These are phyloP conservation scores for Ictalurus punctatus DNA, from an alignment of 2,113 vertebrate species.

Conservation along the genomic window DNA sequence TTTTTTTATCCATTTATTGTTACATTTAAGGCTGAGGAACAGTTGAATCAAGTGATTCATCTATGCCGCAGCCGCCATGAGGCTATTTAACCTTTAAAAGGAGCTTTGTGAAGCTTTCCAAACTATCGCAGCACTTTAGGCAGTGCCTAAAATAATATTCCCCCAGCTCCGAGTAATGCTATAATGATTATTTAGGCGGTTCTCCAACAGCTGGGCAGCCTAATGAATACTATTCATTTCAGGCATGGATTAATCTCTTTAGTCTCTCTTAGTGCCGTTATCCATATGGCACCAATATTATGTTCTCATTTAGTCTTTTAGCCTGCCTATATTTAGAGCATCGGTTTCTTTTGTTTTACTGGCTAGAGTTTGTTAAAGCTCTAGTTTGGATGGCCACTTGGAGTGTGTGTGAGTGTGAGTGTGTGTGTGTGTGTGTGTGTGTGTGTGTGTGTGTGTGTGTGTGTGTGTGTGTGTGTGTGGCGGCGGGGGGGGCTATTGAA, in stretches of 20 bases:
- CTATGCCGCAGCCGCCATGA: background rate
- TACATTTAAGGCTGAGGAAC: background rate
- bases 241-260: slow-evolving; percentile 31
- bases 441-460: too few species aligned
- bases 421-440: too few species aligned
- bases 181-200: slow-evolving; percentile 31
- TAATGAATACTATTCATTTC: slow-evolving; percentile 43
- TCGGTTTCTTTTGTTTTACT: background rate
- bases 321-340: background rate
- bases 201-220: slow-evolving; percentile 50
- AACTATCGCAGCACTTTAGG: background rate
- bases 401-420: too few species aligned
- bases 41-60: background rate
- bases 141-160: slow-evolving; percentile 28
- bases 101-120: background rate
- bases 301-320: background rate
- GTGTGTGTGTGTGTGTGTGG: too few species aligned
- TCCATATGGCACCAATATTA: slow-evolving; percentile 34
- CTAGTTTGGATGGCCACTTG: background rate
- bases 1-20: background rate
- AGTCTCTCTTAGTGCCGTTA: slow-evolving; percentile 23
- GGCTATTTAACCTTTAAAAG: slow-evolving; percentile 1
- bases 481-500: background rate
- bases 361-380: background rate
- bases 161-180: slow-evolving; percentile 41